Evolutionary conservation across 2,113 vertebrate genomes (phyloP), one percentile per base, ranked within the genome.

Genomic region (Oreochromis niloticus): DNA sequence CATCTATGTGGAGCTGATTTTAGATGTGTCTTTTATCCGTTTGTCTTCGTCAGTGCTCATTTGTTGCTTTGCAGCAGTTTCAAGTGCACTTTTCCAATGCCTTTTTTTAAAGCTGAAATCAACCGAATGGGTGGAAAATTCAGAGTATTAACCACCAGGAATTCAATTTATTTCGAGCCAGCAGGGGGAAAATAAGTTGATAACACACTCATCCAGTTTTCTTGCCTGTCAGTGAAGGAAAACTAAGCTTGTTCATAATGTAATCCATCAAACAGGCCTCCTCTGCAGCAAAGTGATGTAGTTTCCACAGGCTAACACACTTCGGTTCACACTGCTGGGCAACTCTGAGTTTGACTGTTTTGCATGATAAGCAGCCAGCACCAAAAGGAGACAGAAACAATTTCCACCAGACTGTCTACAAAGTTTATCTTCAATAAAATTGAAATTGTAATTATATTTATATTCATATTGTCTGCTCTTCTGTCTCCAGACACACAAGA

Each of bases 401-500:
- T 68, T 84, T 73, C 19, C 50, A 55, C 2, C 0, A 80, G 16
- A 43, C 8, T 5, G 41, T 61, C 22, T 13, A 3, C 17, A 56
- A 56, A 19, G 27, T 80, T 19, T 24, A 13, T 80, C 46, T 73
- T 43, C 4, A 12, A 22, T 19, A 57, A 87, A 87, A 63, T 90
- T 39, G 75, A 1, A 85, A 56, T 73, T 14, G 9, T 4, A 6
- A 63, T 52, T 43, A 13, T 3, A 85, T 88, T 89, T 39, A 27
- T 46, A 57, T 79, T 7, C 3, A 68, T 39, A 66, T 14, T 82
- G 4, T 80, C 17, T 91, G 43, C 66, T 83, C 27, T 85, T 80
- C 63, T 93, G 82, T 93, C 93, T 95, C 95, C 91, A 98, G 95
- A 96, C 96, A 84, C 96, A 97, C 97, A 99, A 97, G 97, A 99